These are phyloP conservation scores for Pogonus chalceus DNA, from an alignment of 1,140 invertebrate genomes.

Conservation along the genomic window DNA sequence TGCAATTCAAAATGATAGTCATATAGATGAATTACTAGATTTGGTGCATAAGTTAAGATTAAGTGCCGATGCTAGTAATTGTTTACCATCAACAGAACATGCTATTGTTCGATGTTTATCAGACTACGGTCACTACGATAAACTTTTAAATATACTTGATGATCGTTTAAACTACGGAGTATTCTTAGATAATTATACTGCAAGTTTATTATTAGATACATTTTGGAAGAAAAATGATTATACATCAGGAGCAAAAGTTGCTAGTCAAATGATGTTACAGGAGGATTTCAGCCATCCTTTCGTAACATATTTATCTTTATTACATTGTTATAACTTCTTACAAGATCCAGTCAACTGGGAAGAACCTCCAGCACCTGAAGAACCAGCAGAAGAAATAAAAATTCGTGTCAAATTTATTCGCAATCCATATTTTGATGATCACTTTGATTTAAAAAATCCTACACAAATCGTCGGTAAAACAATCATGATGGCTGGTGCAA, in stretches of 20 bases:
- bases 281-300: slow-evolving; percentile 73
- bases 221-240: slow-evolving; percentile 62
- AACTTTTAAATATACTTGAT: slow-evolving; percentile 61
- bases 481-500: slow-evolving; percentile 48
- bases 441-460: slow-evolving; percentile 70
- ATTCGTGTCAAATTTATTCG: slow-evolving; percentile 67
- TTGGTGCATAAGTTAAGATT: slow-evolving; percentile 58
- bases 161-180: slow-evolving; percentile 82
- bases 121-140: slow-evolving; percentile 43
- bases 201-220: slow-evolving; percentile 73
- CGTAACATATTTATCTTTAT: slow-evolving; percentile 55
- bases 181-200: slow-evolving; percentile 70
- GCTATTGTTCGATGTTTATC: slow-evolving; percentile 63
- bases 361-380: slow-evolving; percentile 30
- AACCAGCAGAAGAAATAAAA: slow-evolving; percentile 59
- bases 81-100: slow-evolving; percentile 69
- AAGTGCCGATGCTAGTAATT: slow-evolving; percentile 54
- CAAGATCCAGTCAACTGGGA: slow-evolving; percentile 46
- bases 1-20: slow-evolving; percentile 38
- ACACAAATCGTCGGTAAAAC: slow-evolving; percentile 68
- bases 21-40: slow-evolving; percentile 56
- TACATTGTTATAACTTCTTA: slow-evolving; percentile 68
- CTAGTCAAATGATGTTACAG: slow-evolving; percentile 74
- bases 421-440: slow-evolving; percentile 75
- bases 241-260: slow-evolving; percentile 63